A percentile compares a stretch with the other conserved stretches of the same genome.
Conservation (phyloP, 1,140 invertebrate genomes). For the Drosophila santomea region DNA sequence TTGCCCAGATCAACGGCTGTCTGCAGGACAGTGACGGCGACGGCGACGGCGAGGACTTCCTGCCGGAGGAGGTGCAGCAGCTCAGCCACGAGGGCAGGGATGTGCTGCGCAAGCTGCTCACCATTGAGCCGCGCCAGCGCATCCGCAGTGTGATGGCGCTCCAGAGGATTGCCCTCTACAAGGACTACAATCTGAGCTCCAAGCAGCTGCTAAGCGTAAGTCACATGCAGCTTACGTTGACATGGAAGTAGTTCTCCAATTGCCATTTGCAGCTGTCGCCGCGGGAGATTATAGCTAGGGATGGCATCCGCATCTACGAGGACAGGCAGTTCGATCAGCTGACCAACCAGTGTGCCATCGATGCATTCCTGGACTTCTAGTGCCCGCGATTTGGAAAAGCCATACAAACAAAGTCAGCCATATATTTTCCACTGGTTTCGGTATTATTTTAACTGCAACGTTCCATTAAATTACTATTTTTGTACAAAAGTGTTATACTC, state of each 20-base stretch:
- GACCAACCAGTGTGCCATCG: slow-evolving; percentile 38
- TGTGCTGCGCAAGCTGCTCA: slow-evolving; percentile 84
- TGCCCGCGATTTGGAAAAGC: background rate
- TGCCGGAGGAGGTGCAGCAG: slow-evolving; percentile 60
- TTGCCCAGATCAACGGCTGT: slow-evolving; percentile 53
- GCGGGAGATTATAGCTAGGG: slow-evolving; percentile 53
- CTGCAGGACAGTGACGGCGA: slow-evolving; percentile 43
- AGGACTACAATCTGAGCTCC: slow-evolving; percentile 82
- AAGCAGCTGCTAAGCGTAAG: slow-evolving; percentile 60
- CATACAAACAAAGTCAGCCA: slow-evolving; percentile 4
- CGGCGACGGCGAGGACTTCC: slow-evolving; percentile 25
- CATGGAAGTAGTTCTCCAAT: background rate
- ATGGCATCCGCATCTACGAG: slow-evolving; percentile 48
- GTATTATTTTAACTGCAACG: slow-evolving; percentile 2
- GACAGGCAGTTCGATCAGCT: slow-evolving; percentile 26
- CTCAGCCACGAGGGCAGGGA: slow-evolving; percentile 80
- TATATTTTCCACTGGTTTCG: slow-evolving; percentile 10
- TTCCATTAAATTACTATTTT: slow-evolving; percentile 2
- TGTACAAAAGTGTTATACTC: background rate
- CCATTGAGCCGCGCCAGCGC: slow-evolving; percentile 83
- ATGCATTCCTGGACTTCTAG: slow-evolving; percentile 67
- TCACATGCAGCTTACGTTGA: background rate
- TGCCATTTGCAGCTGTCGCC: slow-evolving; percentile 42
- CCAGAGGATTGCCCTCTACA: slow-evolving; percentile 85
- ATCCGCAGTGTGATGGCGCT: slow-evolving; percentile 85